A percentile compares a stretch with the other conserved stretches of the same genome.
Evolutionary conservation across 1,140 invertebrate genomes (phyloP).

Genomic region (Leucophenga varia): DNA sequence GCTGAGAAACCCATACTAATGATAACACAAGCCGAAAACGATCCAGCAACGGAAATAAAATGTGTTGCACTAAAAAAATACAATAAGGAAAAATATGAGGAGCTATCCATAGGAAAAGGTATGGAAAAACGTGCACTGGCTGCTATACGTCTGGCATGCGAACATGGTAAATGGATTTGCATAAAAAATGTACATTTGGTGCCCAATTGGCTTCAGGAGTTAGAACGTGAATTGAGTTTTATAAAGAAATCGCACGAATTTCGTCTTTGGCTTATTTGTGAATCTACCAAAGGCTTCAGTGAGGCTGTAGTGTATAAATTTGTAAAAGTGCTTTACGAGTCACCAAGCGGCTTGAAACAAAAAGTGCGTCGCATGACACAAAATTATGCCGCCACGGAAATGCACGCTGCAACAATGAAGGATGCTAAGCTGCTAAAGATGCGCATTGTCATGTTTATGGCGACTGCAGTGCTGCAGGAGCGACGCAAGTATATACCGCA

Average conservation of each 20-base stretch:
- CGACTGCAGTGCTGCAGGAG: conserved; percentile 85
- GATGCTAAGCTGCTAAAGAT: conserved; percentile 51
- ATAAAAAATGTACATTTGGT: conserved; percentile 90
- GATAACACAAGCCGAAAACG: conserved; percentile 73
- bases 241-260: conserved; percentile 65
- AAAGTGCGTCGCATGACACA: conserved; percentile 60
- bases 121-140: conserved; percentile 29
- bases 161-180: conserved; percentile 47
- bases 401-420: conserved; percentile 14
- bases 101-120: conserved; percentile 51
- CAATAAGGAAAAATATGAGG: conserved; percentile 61
- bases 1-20: conserved; percentile 72
- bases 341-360: conserved; percentile 65
- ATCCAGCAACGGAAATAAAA: conserved; percentile 78
- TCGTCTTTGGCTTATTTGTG: conserved; percentile 75
- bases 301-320: conserved; percentile 41
- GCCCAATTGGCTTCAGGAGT: conserved; percentile 70
- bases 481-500: conserved; percentile 78
- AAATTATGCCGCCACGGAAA: conserved; percentile 40
- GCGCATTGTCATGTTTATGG: conserved; percentile 49
- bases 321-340: conserved; percentile 85
- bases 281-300: conserved; percentile 47
- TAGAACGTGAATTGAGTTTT: conserved; percentile 72
- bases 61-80: conserved; percentile 64
- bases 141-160: conserved; percentile 32